phyloP scores from a whole-genome alignment of 2,113 vertebrate species.

The Ptychochromis oligacanthus region DNA sequence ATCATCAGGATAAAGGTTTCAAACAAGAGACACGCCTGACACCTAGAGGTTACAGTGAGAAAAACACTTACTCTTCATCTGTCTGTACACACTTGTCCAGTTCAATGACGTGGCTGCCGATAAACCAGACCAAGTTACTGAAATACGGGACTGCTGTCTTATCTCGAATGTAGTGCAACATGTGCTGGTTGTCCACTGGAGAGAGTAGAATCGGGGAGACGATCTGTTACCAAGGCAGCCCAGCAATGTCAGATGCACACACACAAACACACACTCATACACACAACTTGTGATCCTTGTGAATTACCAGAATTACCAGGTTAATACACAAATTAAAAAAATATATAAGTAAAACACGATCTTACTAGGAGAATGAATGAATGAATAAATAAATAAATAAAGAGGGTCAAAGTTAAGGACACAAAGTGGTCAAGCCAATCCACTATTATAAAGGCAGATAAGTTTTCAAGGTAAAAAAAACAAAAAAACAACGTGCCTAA shows the following conservation, averaged over 20 bases:
- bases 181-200: conserved; percentile 98
- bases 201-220: conserved; percentile 1
- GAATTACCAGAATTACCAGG: conserved; percentile 8
- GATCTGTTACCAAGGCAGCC: conserved; percentile 1
- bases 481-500: too few relatives aligned
- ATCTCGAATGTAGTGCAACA: conserved; percentile 98
- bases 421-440: not conserved
- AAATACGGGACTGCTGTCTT: conserved; percentile 98
- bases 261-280: not conserved
- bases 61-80: conserved; percentile 92
- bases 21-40: conserved; percentile 40
- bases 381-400: conserved; percentile 5
- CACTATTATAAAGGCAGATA: not conserved
- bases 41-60: conserved; percentile 48
- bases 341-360: not conserved
- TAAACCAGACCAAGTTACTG: conserved; percentile 99
- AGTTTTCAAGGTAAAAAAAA: too few relatives aligned
- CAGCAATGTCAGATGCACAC: not conserved
- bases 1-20: not conserved
- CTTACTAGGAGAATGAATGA: not conserved
- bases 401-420: conserved; percentile 32
- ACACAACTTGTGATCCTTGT: not conserved
- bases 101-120: conserved; percentile 97
- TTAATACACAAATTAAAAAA: conserved; percentile 4
- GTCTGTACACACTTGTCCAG: conserved; percentile 98